Conservation (phyloP, 2,797 vertebrate species). For the Spea hammondii region DNA sequence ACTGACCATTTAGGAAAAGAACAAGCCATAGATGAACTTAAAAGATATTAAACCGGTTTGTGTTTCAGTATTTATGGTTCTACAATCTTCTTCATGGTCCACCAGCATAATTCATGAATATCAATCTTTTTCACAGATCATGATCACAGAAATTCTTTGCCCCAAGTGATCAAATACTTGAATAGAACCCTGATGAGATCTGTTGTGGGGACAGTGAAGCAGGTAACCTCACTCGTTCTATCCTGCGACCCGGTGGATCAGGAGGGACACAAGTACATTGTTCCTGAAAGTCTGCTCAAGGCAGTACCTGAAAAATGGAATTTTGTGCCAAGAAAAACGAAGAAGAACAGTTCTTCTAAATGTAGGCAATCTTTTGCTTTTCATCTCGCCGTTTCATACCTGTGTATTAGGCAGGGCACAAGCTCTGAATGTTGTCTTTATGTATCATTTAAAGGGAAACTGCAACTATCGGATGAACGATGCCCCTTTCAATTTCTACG, state of each 20-base stretch:
- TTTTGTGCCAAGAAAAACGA: slow-evolving; percentile 71
- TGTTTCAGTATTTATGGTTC: too few relatives aligned
- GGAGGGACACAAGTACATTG: slow-evolving; percentile 60
- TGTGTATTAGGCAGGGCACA: too few relatives aligned
- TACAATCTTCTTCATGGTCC: neutral
- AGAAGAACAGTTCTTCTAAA: slow-evolving; percentile 64
- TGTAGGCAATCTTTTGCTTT: slow-evolving; percentile 62
- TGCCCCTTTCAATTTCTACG: too few relatives aligned
- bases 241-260: slow-evolving; percentile 71
- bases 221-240: slow-evolving; percentile 76
- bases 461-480: too few relatives aligned
- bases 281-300: slow-evolving; percentile 75
- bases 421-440: too few relatives aligned
- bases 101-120: neutral
- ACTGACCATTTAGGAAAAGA: too few relatives aligned
- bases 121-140: slow-evolving; percentile 56
- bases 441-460: too few relatives aligned
- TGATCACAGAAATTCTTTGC: slow-evolving; percentile 55
- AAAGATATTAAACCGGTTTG: too few relatives aligned
- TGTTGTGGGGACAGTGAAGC: slow-evolving; percentile 70
- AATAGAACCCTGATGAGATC: slow-evolving; percentile 72
- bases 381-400: neutral
- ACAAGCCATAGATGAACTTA: too few relatives aligned
- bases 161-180: slow-evolving; percentile 74
- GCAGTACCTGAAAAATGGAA: slow-evolving; percentile 89